A percentile compares a stretch with the other conserved stretches of the same genome.
Conservation (phyloP, 2,797 vertebrate species). For the Sebastes steindachneri region DNA sequence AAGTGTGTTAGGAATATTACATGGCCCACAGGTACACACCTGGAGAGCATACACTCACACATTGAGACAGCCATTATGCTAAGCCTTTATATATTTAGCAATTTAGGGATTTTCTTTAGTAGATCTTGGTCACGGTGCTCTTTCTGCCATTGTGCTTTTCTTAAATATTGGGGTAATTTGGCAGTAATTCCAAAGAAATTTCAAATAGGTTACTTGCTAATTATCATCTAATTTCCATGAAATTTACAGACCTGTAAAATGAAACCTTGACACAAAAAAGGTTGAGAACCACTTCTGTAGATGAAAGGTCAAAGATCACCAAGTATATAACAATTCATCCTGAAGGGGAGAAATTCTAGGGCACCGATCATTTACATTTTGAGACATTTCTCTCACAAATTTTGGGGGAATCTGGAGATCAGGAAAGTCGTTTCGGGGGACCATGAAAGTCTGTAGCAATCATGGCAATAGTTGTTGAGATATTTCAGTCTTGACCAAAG, state of each 20-base stretch:
- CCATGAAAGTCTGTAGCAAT: background rate
- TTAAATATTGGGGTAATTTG: no score
- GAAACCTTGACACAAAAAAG: background rate
- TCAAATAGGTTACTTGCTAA: no score
- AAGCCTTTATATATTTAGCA: background rate
- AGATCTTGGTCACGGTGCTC: background rate
- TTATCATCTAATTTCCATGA: no score
- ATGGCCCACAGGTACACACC: background rate
- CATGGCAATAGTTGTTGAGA: background rate
- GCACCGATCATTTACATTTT: background rate
- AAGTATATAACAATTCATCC: background rate
- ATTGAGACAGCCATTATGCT: background rate
- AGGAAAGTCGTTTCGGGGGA: background rate
- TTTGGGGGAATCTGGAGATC: background rate
- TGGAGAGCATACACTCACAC: background rate
- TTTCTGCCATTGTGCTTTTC: background rate
- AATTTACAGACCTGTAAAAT: no score
- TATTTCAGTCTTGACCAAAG: background rate
- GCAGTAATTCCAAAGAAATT: no score
- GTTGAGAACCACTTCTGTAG: background rate
- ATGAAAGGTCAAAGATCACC: background rate
- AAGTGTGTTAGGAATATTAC: background rate
- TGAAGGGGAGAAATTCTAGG: background rate
- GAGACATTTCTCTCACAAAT: background rate
- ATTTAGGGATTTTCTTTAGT: background rate